Percentiles rank a stretch among this genome's conserved stretches.
Evolutionary conservation across 2,888 invertebrate genomes (phyloP).

Genomic region (Lithophane ornitopus): DNA sequence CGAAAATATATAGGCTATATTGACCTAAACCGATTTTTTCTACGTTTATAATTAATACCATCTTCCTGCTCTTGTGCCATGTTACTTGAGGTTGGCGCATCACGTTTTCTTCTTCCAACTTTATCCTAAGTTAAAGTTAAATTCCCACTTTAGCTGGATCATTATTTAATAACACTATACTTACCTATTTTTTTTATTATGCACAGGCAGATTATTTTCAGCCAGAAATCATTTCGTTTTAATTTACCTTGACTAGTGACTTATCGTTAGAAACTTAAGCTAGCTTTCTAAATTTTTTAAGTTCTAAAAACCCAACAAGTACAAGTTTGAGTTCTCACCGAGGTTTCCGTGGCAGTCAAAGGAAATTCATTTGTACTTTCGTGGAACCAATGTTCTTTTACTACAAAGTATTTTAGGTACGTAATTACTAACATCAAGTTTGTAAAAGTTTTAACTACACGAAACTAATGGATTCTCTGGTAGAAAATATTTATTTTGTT

Average conservation of each 20-base stretch:
- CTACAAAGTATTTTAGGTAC: conserved; percentile 45
- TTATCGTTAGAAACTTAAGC: conserved; percentile 22
- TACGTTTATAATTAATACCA: too few relatives aligned
- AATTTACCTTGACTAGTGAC: conserved; percentile 21
- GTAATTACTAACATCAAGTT: conserved; percentile 48
- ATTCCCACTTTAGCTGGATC: too few relatives aligned
- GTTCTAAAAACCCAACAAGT: conserved; percentile 30
- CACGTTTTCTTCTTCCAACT: too few relatives aligned
- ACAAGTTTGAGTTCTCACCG: conserved; percentile 38
- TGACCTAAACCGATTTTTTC: background rate
- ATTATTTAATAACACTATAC: too few relatives aligned
- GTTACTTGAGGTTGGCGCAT: too few relatives aligned
- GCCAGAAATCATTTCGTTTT: background rate
- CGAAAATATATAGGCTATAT: too few relatives aligned
- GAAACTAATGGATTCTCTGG: conserved; percentile 19
- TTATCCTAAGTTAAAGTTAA: too few relatives aligned
- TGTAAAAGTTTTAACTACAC: conserved; percentile 29
- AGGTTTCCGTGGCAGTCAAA: conserved; percentile 45
- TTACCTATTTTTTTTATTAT: too few relatives aligned
- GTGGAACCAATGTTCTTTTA: conserved; percentile 28
- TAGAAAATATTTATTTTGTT: background rate
- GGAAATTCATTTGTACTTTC: conserved; percentile 51
- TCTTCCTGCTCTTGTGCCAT: too few relatives aligned
- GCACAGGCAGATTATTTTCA: background rate
- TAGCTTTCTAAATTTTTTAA: conserved; percentile 17